Evolutionary conservation across 2,113 vertebrate genomes (phyloP).

Genomic region (Nannobrachium achirus): DNA sequence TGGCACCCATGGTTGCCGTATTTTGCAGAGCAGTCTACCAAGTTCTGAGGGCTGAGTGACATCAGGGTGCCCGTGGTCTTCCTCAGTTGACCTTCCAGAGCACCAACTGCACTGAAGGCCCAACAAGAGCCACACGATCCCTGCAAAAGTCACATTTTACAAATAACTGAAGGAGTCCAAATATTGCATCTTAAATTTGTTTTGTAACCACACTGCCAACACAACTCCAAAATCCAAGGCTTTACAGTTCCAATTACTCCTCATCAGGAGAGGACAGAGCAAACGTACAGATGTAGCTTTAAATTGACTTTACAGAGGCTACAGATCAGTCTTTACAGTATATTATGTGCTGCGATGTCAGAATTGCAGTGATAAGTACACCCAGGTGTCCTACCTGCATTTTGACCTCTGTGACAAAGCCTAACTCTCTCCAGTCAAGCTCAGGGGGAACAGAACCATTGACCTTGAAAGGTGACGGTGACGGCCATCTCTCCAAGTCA

Average conservation of each 20-base stretch:
- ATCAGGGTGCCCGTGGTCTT: conserved; percentile 57
- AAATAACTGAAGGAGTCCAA: too few species aligned
- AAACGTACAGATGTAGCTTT: too few species aligned
- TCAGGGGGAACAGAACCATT: conserved; percentile 43
- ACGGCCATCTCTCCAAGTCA: background rate
- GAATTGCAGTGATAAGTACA: background rate
- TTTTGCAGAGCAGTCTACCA: conserved; percentile 71
- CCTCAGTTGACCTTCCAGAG: conserved; percentile 77
- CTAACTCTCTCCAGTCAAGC: conserved; percentile 83
- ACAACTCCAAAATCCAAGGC: too few species aligned
- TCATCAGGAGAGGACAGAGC: too few species aligned
- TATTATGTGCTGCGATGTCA: too few species aligned
- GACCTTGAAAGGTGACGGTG: fast-evolving
- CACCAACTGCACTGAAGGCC: conserved; percentile 76
- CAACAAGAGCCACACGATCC: conserved; percentile 74
- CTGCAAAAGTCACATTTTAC: conserved; percentile 32
- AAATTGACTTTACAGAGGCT: too few species aligned
- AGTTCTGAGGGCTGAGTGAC: conserved; percentile 75
- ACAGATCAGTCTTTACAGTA: too few species aligned
- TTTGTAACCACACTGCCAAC: too few species aligned
- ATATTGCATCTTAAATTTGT: too few species aligned
- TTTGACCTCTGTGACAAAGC: conserved; percentile 84
- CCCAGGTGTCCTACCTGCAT: conserved; percentile 73
- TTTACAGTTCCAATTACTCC: too few species aligned
- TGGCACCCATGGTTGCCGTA: conserved; percentile 69